Evolutionary conservation across 2,113 vertebrate genomes (phyloP), one percentile per base, ranked within the genome.

Genomic region (Nothoprocta pentlandii): DNA sequence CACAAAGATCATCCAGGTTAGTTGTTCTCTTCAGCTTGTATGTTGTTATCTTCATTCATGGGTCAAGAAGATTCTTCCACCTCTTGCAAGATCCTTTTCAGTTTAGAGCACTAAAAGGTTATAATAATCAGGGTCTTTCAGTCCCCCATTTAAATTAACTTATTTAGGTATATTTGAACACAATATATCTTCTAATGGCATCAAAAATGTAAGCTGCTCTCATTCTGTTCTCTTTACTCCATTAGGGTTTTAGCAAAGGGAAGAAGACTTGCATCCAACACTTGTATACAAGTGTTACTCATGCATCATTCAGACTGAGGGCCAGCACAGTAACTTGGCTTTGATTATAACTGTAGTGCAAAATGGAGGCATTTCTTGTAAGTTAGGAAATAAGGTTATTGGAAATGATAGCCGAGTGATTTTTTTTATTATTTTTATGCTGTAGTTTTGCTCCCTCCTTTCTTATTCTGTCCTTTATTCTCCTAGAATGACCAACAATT

Each of bases 1-100:
- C 46, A 22, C 25, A 25, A 17, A 69, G 9, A 82, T 84, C 39
- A 19, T 49, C 58, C 90, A 96, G 92, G 90, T 96, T 92, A 85
- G 85, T 93, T 87, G 4, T 80, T 84, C 62, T 90, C 34, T 86
- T 63, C 51, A 93, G 66, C 14, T 59, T 74, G 8, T 44, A 32
- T 42, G 8, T 21, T 61, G 10, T 68, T 77, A 70, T 21, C 26
- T 69, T 12, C 14, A 7, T 67, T 80, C n/a, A 63, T 4, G 5
- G 54, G 23, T 14, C 4, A 80, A 93, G 49, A 76, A 23, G 42
- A 85, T 54, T 30, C 42, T 82, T 91, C n/a, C 25, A 44, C 16
- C 15, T 59, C n/a, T 46, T 80, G 51, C 32, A 70, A 84, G 42
- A 20, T 74, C 21, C 3, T 74, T 92, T 91, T 47, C 47, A 74